A percentile compares a stretch with the other conserved stretches of the same genome.
These are phyloP conservation scores for Spilarctia lutea DNA, from an alignment of 2,888 invertebrate species.

Conservation along the genomic window DNA sequence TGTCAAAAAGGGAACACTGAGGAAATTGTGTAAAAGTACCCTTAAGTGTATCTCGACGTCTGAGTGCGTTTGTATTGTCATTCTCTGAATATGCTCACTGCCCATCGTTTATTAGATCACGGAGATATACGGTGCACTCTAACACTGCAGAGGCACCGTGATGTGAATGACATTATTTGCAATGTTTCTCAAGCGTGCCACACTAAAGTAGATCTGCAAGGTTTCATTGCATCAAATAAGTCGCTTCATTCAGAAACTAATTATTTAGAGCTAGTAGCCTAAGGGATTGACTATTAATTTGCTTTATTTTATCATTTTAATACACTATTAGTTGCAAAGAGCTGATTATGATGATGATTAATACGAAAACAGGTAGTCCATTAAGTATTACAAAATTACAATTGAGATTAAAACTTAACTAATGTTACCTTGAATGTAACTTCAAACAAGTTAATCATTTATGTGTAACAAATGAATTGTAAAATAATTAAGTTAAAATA, in stretches of 20 bases:
- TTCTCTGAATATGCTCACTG: slow-evolving; percentile 56
- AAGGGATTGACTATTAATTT: background rate
- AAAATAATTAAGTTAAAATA: too few relatives aligned
- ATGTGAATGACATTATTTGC: slow-evolving; percentile 10
- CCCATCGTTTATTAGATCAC: slow-evolving; percentile 58
- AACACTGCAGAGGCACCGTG: slow-evolving; percentile 34
- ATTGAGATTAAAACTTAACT: too few relatives aligned
- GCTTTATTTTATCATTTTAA: too few relatives aligned
- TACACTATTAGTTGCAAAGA: too few relatives aligned
- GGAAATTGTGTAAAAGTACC: slow-evolving; percentile 75
- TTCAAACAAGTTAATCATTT: too few relatives aligned
- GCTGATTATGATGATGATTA: too few relatives aligned
- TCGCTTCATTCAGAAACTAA: background rate
- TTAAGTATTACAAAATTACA: too few relatives aligned
- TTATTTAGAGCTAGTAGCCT: background rate
- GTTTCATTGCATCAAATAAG: background rate
- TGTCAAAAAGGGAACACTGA: slow-evolving; percentile 68
- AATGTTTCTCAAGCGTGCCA: background rate
- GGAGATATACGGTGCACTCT: slow-evolving; percentile 44
- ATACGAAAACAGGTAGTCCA: too few relatives aligned
- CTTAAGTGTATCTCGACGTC: slow-evolving; percentile 69
- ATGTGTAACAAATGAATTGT: too few relatives aligned
- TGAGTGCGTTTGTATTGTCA: slow-evolving; percentile 72
- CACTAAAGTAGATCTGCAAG: background rate
- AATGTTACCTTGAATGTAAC: too few relatives aligned